Base-by-base conservation (phyloP, 1,140 invertebrate species). In the Trissolcus basalis region DNA sequence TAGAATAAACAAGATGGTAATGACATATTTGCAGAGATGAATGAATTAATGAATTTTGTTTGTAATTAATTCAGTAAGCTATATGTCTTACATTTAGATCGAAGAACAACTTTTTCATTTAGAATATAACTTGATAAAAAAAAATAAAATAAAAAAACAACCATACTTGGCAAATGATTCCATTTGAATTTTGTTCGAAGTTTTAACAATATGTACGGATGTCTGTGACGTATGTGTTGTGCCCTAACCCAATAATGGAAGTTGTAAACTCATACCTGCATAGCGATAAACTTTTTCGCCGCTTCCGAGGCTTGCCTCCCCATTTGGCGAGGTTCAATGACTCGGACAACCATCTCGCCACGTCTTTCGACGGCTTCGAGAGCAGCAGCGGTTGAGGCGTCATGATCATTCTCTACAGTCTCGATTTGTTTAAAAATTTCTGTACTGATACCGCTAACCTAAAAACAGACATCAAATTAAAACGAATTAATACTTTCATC, bases 401-500 rank as follows among this genome's bases (percentile, higher is more conserved):
- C 96, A 89, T 96, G 95, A 88, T 97, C 96, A 89, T 97, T 97
- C 89, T 97, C 96, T 69, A 97, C 94, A 69, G 95, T 95, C 90
- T 98, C 96, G 90, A 98, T 95, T 91, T 97, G 96, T 77, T 96
- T 94, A 90, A 97, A 98, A 88, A 97, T 96, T 89, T 97, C 96
- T 80, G 94, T 95, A 84, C 95, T 97, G 80, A 98, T 97, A 80
- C 96, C 96, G 86, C 94, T 96, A 80, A 96, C 94, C 94, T 96
- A 89, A 90, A 47, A 63, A 43, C 1, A 47, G 6, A n/a, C n/a
- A 27, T 27, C 6, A 27, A 27, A 6, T 27, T 27, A 6, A 27
- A 27, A 6, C 1, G 6, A 6, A 6, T 27, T 27, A 27, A 27
- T 27, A n/a, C n/a, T n/a, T n/a, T n/a, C n/a, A n/a, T n/a, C n/a